Conservation (phyloP, 2,113 vertebrate genomes). For the Pelodiscus sinensis region DNA sequence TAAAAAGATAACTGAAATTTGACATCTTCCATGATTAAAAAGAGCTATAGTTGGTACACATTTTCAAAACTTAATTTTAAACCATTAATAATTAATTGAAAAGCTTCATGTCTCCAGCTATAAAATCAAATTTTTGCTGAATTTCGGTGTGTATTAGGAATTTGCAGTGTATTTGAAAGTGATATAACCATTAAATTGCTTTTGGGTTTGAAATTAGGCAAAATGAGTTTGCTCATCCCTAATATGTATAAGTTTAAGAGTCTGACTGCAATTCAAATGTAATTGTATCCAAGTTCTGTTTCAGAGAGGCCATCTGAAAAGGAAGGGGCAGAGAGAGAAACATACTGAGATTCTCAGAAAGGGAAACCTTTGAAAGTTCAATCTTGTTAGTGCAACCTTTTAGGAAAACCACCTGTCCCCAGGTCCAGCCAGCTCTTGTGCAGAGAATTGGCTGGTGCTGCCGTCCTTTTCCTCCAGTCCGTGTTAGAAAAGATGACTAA, state of each 20-base stretch:
- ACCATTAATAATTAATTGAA: not conserved
- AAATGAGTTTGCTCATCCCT: not conserved
- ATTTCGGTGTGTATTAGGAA: conserved; percentile 8
- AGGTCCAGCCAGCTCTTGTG: not conserved
- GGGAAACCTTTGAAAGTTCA: not conserved
- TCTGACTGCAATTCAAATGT: not conserved
- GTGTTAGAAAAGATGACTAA: not conserved
- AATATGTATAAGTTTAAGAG: not conserved
- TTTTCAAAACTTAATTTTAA: not conserved
- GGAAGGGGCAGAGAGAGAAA: not conserved
- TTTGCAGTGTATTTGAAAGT: not conserved
- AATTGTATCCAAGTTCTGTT: not conserved
- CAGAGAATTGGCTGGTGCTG: not conserved
- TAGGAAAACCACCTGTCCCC: not conserved
- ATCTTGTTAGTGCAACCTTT: not conserved
- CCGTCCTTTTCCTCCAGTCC: not conserved
- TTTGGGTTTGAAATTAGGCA: not conserved
- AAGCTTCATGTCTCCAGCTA: not conserved
- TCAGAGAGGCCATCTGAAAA: not conserved
- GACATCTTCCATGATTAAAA: not conserved
- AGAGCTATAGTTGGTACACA: not conserved
- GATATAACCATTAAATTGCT: not conserved
- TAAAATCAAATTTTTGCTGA: not conserved
- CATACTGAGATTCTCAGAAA: not conserved
- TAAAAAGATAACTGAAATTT: not conserved